Percentiles rank a stretch among this genome's conserved stretches.
phyloP scores from a whole-genome alignment of 2,797 vertebrate species.

The Enteromius mattozi region DNA sequence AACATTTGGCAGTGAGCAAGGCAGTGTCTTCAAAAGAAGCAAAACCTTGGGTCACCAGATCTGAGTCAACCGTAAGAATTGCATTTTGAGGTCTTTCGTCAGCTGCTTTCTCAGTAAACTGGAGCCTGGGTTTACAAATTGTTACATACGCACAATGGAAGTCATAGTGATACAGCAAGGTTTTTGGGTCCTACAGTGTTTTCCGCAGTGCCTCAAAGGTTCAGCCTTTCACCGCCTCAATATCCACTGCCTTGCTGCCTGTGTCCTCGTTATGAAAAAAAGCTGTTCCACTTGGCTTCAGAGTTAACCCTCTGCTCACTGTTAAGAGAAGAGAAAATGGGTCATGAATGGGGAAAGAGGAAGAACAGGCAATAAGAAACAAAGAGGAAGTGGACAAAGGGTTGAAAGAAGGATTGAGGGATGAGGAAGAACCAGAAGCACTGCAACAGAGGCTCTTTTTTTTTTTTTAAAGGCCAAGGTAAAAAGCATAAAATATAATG shows the following conservation, averaged over 20 bases:
- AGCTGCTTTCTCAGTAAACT: not conserved
- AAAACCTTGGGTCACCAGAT: not conserved
- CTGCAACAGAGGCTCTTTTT: not conserved
- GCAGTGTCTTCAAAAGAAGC: conserved; percentile 24
- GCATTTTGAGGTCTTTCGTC: not conserved
- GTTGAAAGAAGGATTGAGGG: not conserved
- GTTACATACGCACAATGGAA: not conserved
- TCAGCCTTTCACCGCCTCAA: conserved; percentile 61
- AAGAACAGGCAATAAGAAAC: conserved; percentile 40
- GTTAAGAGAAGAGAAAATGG: conserved; percentile 71
- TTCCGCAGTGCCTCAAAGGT: conserved; percentile 50
- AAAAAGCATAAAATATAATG: not conserved
- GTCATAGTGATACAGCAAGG: not conserved
- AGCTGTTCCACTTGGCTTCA: conserved; percentile 74
- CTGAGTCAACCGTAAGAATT: not conserved
- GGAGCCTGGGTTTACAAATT: not conserved
- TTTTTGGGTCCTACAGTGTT: conserved; percentile 27
- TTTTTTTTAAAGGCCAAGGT: conserved; percentile 21
- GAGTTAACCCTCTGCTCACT: conserved; percentile 71
- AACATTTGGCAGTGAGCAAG: not conserved
- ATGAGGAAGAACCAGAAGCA: conserved; percentile 10
- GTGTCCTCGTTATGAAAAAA: conserved; percentile 74
- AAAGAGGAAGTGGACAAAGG: conserved; percentile 4
- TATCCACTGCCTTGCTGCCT: conserved; percentile 52
- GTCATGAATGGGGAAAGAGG: conserved; percentile 66